Evolutionary conservation across 1,140 invertebrate genomes (phyloP).

Genomic region (Brachionus rotundiformis): DNA sequence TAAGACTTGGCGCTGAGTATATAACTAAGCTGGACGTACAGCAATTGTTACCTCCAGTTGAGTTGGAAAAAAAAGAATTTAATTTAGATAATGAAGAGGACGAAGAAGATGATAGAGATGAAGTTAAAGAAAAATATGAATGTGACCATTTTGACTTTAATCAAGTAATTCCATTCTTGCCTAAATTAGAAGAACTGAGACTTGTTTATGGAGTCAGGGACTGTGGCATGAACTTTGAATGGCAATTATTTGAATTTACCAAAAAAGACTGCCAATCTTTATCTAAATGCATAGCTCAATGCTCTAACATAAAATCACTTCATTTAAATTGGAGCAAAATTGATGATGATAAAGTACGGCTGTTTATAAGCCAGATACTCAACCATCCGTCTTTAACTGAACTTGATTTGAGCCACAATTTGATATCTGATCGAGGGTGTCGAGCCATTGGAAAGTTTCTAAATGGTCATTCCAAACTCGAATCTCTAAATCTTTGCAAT

Average conservation of each 20-base stretch:
- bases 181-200: slow-evolving; percentile 60
- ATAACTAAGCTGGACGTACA: slow-evolving; percentile 60
- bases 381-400: slow-evolving; percentile 59
- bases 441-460: slow-evolving; percentile 63
- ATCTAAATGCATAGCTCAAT: slow-evolving; percentile 60
- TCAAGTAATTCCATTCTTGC: slow-evolving; percentile 58
- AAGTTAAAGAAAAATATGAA: slow-evolving; percentile 59
- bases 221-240: slow-evolving; percentile 66
- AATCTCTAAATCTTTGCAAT: slow-evolving; percentile 60
- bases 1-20: slow-evolving; percentile 58
- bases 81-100: slow-evolving; percentile 59
- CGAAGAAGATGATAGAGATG: slow-evolving; percentile 52
- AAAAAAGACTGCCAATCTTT: slow-evolving; percentile 62
- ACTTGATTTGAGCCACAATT: slow-evolving; percentile 63
- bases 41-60: slow-evolving; percentile 64
- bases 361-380: slow-evolving; percentile 62
- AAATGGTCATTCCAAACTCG: slow-evolving; percentile 61
- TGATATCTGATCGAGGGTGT: slow-evolving; percentile 62
- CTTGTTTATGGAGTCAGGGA: slow-evolving; percentile 63
- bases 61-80: slow-evolving; percentile 59
- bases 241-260: slow-evolving; percentile 65
- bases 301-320: slow-evolving; percentile 8
- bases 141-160: slow-evolving; percentile 64
- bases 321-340: slow-evolving; percentile 55
- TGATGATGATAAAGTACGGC: slow-evolving; percentile 56